Evolutionary conservation across 2,888 invertebrate species (phyloP).

Genomic region (Rotaria sp.): DNA sequence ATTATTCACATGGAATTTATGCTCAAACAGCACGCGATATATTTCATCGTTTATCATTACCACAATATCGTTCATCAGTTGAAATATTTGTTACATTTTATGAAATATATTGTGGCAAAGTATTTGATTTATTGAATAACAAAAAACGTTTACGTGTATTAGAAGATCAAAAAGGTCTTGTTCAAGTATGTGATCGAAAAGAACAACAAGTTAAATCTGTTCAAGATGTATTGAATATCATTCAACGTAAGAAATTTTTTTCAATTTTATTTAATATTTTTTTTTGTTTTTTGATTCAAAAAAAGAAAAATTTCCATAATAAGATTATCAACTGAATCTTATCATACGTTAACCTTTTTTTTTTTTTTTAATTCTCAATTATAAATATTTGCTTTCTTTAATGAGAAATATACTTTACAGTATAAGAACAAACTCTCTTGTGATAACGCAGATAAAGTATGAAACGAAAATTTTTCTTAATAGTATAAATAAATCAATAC

Average conservation of each 20-base stretch:
- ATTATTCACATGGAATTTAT: constrained; percentile 40
- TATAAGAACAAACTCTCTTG: too few relatives aligned
- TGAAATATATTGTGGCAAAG: constrained; percentile 96
- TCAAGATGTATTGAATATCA: constrained; percentile 83
- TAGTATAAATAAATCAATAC: too few relatives aligned
- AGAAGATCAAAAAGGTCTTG: constrained; percentile 94
- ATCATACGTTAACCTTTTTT: too few relatives aligned
- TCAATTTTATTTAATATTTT: too few relatives aligned
- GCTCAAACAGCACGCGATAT: constrained; percentile 70
- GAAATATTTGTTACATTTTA: constrained; percentile 90
- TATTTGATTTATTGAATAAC: constrained; percentile 66
- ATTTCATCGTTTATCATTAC: constrained; percentile 72
- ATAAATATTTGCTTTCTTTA: too few relatives aligned
- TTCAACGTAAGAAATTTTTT: constrained; percentile 59
- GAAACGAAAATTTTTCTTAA: too few relatives aligned
- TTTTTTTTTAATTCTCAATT: too few relatives aligned
- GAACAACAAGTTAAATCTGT: constrained; percentile 84
- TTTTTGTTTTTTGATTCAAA: too few relatives aligned
- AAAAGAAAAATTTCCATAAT: too few relatives aligned
- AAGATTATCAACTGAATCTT: too few relatives aligned
- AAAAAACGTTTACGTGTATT: constrained; percentile 87
- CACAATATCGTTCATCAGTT: constrained; percentile 73
- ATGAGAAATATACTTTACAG: too few relatives aligned
- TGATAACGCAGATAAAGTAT: too few relatives aligned
- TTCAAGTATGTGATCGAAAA: constrained; percentile 90